These are phyloP conservation scores for Aphodius sticticus DNA, from an alignment of 2,888 invertebrate species.

Conservation along the genomic window DNA sequence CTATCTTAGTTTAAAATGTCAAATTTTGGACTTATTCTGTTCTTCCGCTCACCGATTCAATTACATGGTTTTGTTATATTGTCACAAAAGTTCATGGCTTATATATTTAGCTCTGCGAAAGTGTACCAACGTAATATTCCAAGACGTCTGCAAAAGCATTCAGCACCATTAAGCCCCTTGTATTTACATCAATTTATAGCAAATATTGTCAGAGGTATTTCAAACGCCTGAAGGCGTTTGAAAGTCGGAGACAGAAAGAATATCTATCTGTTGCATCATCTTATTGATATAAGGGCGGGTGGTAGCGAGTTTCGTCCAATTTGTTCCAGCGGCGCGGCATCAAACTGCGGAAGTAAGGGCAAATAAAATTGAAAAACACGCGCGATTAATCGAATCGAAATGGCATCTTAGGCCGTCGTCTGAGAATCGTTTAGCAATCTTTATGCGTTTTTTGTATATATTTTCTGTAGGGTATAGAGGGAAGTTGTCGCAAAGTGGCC, in stretches of 20 bases:
- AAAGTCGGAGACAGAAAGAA: neutral
- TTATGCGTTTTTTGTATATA: neutral
- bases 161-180: neutral
- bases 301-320: constrained; percentile 4
- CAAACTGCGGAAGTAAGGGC: neutral
- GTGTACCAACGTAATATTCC: neutral
- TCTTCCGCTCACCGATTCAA: too few species aligned
- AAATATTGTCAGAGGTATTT: neutral
- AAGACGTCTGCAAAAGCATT: too few species aligned
- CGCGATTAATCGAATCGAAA: neutral
- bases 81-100: too few species aligned
- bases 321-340: neutral
- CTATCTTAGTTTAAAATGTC: too few species aligned
- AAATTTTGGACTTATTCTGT: too few species aligned
- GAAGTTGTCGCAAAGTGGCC: neutral
- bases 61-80: too few species aligned
- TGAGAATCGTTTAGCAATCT: neutral
- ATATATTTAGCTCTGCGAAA: too few species aligned
- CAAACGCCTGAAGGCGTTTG: neutral
- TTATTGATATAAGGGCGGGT: neutral
- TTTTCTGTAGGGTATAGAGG: neutral
- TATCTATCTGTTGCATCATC: neutral
- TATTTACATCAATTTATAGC: neutral
- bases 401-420: neutral
- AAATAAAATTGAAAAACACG: neutral